phyloP scores from a whole-genome alignment of 2,113 vertebrate species.

The Anas platyrhynchos region DNA sequence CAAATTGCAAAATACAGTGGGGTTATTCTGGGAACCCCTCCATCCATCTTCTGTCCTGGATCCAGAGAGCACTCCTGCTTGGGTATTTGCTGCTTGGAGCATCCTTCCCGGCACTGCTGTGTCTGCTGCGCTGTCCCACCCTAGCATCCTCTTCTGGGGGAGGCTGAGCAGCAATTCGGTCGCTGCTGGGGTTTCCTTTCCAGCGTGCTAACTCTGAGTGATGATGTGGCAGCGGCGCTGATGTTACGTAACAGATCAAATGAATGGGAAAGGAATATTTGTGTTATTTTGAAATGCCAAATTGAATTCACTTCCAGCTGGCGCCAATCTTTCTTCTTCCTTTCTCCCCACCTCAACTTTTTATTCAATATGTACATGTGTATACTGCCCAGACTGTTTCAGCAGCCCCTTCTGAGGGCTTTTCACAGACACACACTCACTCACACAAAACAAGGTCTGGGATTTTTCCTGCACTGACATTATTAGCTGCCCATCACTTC shows the following conservation, averaged over 20 bases:
- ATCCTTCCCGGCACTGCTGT: not conserved
- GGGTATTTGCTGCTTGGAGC: not conserved
- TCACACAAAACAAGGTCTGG: not conserved
- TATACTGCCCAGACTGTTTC: not conserved
- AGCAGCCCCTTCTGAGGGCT: conserved; percentile 1
- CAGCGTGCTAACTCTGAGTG: not conserved
- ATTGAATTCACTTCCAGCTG: conserved; percentile 34
- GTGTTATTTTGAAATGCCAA: conserved; percentile 51
- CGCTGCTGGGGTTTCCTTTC: conserved; percentile 1
- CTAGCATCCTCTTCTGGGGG: not conserved
- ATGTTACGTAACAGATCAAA: conserved; percentile 25
- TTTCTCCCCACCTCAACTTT: not conserved
- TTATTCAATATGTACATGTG: not conserved
- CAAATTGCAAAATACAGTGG: not conserved
- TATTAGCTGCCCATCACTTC: conserved; percentile 41
- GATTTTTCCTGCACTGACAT: not conserved
- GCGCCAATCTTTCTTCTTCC: not conserved
- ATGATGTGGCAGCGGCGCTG: not conserved
- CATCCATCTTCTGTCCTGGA: not conserved
- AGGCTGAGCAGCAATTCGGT: not conserved
- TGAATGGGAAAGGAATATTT: conserved; percentile 52
- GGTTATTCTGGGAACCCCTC: not conserved
- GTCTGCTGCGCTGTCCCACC: not conserved
- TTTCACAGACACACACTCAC: not conserved
- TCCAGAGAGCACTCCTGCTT: not conserved